phyloP scores from a whole-genome alignment of 2,113 vertebrate genomes.

The Raja brachyura region DNA sequence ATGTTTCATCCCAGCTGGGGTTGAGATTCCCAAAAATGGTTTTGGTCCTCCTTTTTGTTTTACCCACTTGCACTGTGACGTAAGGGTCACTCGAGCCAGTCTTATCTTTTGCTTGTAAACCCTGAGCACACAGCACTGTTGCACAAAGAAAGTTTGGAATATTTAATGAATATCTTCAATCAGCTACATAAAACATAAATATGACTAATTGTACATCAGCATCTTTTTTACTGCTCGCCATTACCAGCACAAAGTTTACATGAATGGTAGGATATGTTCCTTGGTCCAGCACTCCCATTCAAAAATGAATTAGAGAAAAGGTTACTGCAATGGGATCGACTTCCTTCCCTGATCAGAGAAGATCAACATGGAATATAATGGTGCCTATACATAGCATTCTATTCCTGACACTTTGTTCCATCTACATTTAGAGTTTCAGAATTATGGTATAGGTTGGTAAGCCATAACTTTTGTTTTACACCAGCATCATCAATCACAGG shows the following conservation, averaged over 20 bases:
- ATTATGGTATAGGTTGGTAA: no score
- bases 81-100: conserved; percentile 96
- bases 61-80: conserved; percentile 95
- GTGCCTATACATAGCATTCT: no score
- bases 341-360: no score
- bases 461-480: neutral
- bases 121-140: conserved; percentile 90
- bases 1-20: conserved; percentile 94
- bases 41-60: conserved; percentile 90
- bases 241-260: neutral
- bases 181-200: neutral
- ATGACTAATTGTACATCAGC: neutral
- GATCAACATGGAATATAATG: no score
- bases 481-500: neutral
- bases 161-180: neutral
- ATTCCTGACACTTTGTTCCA: neutral
- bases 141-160: conserved; percentile 25
- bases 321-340: no score
- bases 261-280: neutral
- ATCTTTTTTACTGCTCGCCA: neutral
- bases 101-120: conserved; percentile 96
- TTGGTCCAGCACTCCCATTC: neutral
- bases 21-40: conserved; percentile 98
- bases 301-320: neutral
- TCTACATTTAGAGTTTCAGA: no score